Percentiles rank a stretch among this genome's conserved stretches.
These are phyloP conservation scores for Carassius auratus DNA, from an alignment of 2,113 vertebrate species.

Conservation along the genomic window DNA sequence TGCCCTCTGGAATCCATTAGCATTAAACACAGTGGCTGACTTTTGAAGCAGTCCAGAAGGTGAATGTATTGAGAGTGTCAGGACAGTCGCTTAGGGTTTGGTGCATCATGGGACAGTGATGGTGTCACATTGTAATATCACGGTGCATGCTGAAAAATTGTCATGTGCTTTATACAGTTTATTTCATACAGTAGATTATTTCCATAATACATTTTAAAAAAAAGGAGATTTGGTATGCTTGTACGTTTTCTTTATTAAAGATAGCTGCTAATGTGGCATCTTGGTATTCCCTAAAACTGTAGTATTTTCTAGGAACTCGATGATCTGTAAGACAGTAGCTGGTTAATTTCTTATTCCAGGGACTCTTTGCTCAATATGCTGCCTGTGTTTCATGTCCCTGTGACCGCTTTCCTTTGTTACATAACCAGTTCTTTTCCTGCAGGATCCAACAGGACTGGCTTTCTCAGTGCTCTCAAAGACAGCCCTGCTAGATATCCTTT, in stretches of 20 bases:
- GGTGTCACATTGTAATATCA: neutral
- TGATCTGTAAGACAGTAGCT: neutral
- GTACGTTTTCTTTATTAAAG: neutral
- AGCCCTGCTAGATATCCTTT: slow-evolving; percentile 97
- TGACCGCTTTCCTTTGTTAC: slow-evolving; percentile 25
- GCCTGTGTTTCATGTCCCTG: neutral
- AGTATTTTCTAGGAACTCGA: too few species aligned
- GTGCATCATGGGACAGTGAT: neutral
- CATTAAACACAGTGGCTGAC: slow-evolving; percentile 8
- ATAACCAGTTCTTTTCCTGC: slow-evolving; percentile 61
- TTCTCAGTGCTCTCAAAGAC: slow-evolving; percentile 92
- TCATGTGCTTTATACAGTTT: neutral
- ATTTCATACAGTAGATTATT: neutral
- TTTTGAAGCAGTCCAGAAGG: slow-evolving; percentile 13
- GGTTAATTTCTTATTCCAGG: slow-evolving; percentile 3
- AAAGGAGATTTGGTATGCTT: neutral
- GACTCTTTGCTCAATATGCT: neutral
- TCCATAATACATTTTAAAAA: neutral
- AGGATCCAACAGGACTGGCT: slow-evolving; percentile 90
- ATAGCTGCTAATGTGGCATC: neutral
- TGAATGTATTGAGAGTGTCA: neutral
- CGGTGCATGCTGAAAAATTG: neutral
- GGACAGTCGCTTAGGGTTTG: neutral
- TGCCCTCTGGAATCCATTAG: slow-evolving; percentile 27
- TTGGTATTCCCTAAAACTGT: neutral